Base-by-base conservation (phyloP, 2,113 vertebrate species). In the Danionella cerebrum region DNA sequence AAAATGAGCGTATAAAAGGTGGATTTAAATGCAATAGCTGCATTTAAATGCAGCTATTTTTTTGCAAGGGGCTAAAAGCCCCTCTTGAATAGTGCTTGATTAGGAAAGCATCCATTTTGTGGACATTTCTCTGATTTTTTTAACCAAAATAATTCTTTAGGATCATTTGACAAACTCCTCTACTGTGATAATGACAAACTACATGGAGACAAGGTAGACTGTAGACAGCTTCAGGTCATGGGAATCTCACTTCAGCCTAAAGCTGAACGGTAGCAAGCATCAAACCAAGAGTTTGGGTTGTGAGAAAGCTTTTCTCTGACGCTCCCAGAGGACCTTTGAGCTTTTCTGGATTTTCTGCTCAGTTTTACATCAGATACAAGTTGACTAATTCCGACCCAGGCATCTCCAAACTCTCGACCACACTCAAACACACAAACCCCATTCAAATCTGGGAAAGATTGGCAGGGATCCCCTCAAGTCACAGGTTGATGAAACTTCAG, bases 401-500 rank as follows among this genome's bases (percentile, higher is more conserved):
- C 76, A 78, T 81, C 75, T 80, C 80, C 80, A 76, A 73, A 71
- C 9, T 13, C 29, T 25, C 52, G 31, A 35, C 77, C 65, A 67
- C 51, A 51, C 57, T 39, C 57, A 55, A 62, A 48, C 51, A 59
- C 70, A 44, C 29, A 65, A 9, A 73, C 59, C 75, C 63, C 68
- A 65, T 54, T 51, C 72, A 71, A 70, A 1, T 11, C 71, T 60
- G 73, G 75, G 75, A 71, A 59, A 63, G 42, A 24, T 27, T 31
- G 45, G 36, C 54, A 29, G 7, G 65, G 31, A 57, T 76, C 77
- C 74, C 78, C 65, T 51, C 48, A 44, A 14, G n/a, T 63, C 12
- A 21, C 38, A 25, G 63, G 82, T 86, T 85, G 84, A 88, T 76
- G 83, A 86, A 88, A 89, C 83, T 72, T 1, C 69, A 21, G 60